These are phyloP conservation scores for Merluccius polli DNA, from an alignment of 2,797 vertebrate species.

Conservation along the genomic window DNA sequence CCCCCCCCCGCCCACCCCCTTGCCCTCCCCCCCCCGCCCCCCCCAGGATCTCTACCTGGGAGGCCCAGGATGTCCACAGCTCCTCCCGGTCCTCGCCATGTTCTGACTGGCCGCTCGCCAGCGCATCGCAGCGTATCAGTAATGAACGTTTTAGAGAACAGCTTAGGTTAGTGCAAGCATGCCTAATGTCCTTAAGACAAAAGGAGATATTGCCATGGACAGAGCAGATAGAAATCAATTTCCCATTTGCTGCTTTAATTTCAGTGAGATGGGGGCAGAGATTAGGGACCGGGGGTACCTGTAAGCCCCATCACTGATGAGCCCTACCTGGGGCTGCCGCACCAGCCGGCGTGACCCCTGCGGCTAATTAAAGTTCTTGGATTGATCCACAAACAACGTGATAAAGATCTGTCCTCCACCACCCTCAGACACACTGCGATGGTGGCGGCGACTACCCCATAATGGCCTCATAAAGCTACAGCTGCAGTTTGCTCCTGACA, in stretches of 20 bases:
- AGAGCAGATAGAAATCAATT: constrained; percentile 81
- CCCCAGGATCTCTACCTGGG: constrained; percentile 55
- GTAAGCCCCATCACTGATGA: constrained; percentile 73
- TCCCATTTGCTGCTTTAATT: constrained; percentile 86
- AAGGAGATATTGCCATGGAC: constrained; percentile 81
- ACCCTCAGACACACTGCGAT: constrained; percentile 65
- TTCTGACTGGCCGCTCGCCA: constrained; percentile 62
- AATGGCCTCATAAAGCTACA: constrained; percentile 73
- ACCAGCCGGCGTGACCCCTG: constrained; percentile 60
- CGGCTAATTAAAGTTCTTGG: constrained; percentile 80
- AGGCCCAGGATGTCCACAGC: constrained; percentile 46
- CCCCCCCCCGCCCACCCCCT: not conserved
- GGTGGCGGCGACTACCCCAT: constrained; percentile 57
- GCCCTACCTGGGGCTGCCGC: constrained; percentile 69
- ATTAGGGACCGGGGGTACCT: constrained; percentile 77
- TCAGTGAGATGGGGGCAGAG: constrained; percentile 76
- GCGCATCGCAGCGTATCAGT: constrained; percentile 66
- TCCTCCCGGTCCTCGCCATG: constrained; percentile 53
- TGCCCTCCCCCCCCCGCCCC: constrained; percentile 13
- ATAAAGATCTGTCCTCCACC: constrained; percentile 81
- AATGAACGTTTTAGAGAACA: constrained; percentile 81
- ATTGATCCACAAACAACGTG: constrained; percentile 78
- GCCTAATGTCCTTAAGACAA: constrained; percentile 83
- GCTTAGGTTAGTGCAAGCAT: constrained; percentile 77
- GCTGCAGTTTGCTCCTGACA: constrained; percentile 52